These are phyloP conservation scores for Cyprinodon brontotheroides DNA, from an alignment of 2,113 vertebrate genomes.

Conservation along the genomic window DNA sequence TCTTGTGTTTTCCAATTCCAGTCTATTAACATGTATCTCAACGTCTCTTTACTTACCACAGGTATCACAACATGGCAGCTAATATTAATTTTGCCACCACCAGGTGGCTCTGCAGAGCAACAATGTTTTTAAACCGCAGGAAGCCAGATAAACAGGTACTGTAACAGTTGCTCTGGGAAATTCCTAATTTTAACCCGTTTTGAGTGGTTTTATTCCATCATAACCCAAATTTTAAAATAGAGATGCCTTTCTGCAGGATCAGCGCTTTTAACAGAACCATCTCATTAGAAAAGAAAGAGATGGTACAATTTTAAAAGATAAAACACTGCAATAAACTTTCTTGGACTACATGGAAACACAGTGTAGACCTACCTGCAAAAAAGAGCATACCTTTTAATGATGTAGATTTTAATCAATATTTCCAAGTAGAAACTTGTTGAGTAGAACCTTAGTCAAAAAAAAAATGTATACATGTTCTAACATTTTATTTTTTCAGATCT, in stretches of 20 bases:
- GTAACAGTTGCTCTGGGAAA: not conserved
- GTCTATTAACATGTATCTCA: not conserved
- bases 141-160: slow-evolving; percentile 5
- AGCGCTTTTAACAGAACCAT: not conserved
- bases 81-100: slow-evolving; percentile 63
- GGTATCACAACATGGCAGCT: slow-evolving; percentile 33
- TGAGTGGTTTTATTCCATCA: not conserved
- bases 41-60: slow-evolving; percentile 2
- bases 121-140: slow-evolving; percentile 53
- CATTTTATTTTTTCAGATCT: not conserved
- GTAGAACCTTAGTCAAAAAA: not conserved
- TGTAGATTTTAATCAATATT: not conserved
- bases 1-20: not conserved
- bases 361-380: no score
- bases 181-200: not conserved
- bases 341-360: not conserved
- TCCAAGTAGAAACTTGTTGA: not conserved
- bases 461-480: not conserved
- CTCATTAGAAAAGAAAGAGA: not conserved
- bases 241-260: not conserved
- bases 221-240: not conserved
- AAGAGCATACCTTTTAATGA: no score
- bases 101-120: slow-evolving; percentile 70
- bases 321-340: not conserved
- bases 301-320: not conserved